These are phyloP conservation scores for Synodontis membranacea DNA, from an alignment of 2,113 vertebrate genomes.

Conservation along the genomic window DNA sequence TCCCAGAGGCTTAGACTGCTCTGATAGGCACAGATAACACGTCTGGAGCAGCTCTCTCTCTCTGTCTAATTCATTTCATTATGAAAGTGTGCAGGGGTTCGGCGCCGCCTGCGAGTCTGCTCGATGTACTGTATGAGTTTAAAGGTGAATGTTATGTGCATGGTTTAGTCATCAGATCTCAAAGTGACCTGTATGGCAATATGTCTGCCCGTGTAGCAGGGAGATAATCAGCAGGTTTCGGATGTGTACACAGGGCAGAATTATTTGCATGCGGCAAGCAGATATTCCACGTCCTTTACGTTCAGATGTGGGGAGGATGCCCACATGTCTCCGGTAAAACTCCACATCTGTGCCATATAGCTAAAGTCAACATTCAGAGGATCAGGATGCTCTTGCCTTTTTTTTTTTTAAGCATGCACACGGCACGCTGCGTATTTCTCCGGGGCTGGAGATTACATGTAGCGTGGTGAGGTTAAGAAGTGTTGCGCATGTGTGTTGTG, in stretches of 20 bases:
- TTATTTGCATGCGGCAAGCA: slow-evolving; percentile 1
- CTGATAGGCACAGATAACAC: not conserved
- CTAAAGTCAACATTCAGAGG: slow-evolving; percentile 15
- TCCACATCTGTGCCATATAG: slow-evolving; percentile 36
- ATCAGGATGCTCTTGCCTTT: not conserved
- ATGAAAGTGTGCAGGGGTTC: not conserved
- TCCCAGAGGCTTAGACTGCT: not conserved
- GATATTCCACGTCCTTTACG: not conserved
- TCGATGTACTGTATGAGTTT: not conserved
- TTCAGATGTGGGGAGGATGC: slow-evolving; percentile 7
- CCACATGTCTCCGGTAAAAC: slow-evolving; percentile 18
- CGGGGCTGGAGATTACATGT: slow-evolving; percentile 3
- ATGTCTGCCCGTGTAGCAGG: not conserved
- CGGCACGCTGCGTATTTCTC: not conserved
- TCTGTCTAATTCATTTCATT: slow-evolving; percentile 23
- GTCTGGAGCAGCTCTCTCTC: slow-evolving; percentile 4
- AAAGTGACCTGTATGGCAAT: slow-evolving; percentile 19
- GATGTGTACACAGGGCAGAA: not conserved
- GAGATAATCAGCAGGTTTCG: slow-evolving; percentile 28
- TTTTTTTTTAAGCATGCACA: slow-evolving; percentile 1
- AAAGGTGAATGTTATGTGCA: slow-evolving; percentile 1
- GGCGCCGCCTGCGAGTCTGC: not conserved
- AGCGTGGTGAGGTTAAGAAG: not conserved
- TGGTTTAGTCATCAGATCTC: slow-evolving; percentile 22
- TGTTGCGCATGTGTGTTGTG: not conserved